A percentile compares a stretch with the other conserved stretches of the same genome.
Evolutionary conservation across 2,888 invertebrate species (phyloP).

Genomic region (Pyrrhosoma nymphula): DNA sequence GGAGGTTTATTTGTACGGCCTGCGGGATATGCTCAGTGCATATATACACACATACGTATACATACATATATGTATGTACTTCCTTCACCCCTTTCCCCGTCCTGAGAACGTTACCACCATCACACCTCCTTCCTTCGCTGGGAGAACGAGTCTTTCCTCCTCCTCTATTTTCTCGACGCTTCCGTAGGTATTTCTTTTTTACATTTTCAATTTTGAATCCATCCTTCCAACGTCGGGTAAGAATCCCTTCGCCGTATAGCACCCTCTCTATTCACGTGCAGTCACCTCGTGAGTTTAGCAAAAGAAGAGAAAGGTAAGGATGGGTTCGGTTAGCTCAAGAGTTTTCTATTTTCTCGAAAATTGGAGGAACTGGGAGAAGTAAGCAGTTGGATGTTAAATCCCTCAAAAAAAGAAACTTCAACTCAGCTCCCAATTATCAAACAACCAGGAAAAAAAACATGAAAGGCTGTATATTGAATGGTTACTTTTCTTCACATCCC

Average conservation of each 20-base stretch:
- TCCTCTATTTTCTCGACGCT: neutral
- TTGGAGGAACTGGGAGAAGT: too few species aligned
- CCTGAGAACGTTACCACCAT: neutral
- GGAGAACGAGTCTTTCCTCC: neutral
- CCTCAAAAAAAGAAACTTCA: too few species aligned
- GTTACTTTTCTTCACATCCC: too few species aligned
- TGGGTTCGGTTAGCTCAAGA: neutral
- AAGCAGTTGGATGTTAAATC: too few species aligned
- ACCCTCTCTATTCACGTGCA: neutral
- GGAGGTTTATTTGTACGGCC: neutral
- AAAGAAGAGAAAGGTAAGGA: neutral
- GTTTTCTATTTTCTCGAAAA: too few species aligned
- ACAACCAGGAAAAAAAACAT: too few species aligned
- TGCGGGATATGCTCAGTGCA: neutral
- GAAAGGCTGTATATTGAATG: too few species aligned
- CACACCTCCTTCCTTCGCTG: neutral
- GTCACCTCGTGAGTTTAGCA: neutral
- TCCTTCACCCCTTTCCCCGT: neutral
- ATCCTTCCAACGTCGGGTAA: neutral
- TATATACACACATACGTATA: neutral
- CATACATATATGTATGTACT: neutral
- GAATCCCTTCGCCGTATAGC: neutral
- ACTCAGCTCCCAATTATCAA: too few species aligned
- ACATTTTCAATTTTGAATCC: neutral
- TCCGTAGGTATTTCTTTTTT: neutral